Conservation (phyloP, 2,888 invertebrate genomes). For the Masnerella sp. region DNA sequence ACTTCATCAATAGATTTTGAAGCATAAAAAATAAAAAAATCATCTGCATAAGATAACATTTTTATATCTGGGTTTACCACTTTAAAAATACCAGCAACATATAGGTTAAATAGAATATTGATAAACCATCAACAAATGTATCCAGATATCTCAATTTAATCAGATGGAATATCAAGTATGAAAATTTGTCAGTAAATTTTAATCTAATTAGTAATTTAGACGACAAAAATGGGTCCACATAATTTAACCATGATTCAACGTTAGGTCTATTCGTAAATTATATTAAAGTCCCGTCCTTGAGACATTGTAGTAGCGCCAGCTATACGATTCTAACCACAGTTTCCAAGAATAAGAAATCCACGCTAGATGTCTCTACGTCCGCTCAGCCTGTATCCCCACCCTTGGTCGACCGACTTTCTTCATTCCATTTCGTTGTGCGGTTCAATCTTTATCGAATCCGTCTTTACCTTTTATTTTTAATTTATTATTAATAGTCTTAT, state of each 20-base stretch:
- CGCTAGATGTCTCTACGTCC: not conserved
- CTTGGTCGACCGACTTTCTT: not conserved
- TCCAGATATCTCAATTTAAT: not conserved
- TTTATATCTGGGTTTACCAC: not conserved
- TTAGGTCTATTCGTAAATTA: too few species aligned
- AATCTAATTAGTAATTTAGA: too few species aligned
- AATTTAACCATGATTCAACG: too few species aligned
- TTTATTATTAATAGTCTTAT: too few species aligned
- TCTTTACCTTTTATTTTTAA: too few species aligned
- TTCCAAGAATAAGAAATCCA: not conserved
- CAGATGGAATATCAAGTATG: not conserved
- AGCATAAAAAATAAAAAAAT: not conserved
- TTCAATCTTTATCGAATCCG: too few species aligned
- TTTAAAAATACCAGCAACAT: not conserved
- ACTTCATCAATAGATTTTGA: not conserved
- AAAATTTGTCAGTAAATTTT: too few species aligned
- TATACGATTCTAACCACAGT: not conserved
- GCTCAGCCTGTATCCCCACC: not conserved
- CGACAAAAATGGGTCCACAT: too few species aligned
- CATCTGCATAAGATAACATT: too few species aligned
- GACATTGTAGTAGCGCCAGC: too few species aligned
- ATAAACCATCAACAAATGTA: not conserved
- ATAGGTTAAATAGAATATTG: not conserved
- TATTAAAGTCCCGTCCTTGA: too few species aligned
- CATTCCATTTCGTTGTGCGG: not conserved